These are phyloP conservation scores for Amphipoea oculea DNA, from an alignment of 2,888 invertebrate genomes.

Conservation along the genomic window DNA sequence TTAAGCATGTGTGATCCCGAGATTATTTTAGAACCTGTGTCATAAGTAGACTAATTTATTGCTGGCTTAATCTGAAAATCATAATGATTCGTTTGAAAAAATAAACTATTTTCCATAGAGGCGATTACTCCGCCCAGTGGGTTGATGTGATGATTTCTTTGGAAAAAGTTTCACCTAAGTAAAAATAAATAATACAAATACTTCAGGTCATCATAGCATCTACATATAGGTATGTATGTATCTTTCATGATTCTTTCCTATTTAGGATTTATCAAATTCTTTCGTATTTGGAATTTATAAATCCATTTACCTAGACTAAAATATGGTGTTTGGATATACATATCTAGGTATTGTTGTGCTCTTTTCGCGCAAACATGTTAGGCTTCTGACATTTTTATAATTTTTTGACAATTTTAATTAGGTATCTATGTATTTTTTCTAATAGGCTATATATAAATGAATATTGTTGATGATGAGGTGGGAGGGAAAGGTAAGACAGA, in stretches of 20 bases:
- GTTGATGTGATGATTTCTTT: not conserved
- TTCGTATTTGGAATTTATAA: not conserved
- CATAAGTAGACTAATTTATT: not conserved
- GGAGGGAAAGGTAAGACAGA: conserved; percentile 50
- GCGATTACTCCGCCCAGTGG: not conserved
- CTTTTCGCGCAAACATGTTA: not conserved
- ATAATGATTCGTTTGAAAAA: not conserved
- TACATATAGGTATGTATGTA: no score
- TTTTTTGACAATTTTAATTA: no score
- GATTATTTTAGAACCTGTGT: not conserved
- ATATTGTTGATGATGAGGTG: no score
- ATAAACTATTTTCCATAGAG: not conserved
- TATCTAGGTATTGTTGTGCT: not conserved
- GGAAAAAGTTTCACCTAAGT: not conserved
- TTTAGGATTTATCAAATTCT: not conserved
- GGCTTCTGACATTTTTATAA: no score
- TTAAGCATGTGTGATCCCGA: not conserved
- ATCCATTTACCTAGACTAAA: not conserved
- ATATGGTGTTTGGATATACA: not conserved
- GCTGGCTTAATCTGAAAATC: not conserved
- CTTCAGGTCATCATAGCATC: no score
- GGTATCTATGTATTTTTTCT: no score
- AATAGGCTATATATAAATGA: not conserved
- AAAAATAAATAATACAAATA: no score
- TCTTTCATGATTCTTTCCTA: not conserved